These are phyloP conservation scores for Heliconius sara DNA, from an alignment of 2,888 invertebrate genomes.

Conservation along the genomic window DNA sequence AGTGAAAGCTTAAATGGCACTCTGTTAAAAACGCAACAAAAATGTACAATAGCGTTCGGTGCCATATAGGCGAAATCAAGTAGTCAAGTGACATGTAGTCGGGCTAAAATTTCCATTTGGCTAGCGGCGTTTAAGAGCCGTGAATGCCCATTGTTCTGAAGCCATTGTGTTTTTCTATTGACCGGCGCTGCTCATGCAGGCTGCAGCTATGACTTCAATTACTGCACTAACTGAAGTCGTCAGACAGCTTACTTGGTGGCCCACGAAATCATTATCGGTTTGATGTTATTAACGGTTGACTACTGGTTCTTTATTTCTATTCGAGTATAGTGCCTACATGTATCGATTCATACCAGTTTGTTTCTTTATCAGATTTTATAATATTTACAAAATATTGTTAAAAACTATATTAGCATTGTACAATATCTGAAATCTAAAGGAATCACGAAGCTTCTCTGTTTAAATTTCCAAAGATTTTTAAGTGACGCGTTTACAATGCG, in stretches of 20 bases:
- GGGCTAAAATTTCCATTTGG: constrained; percentile 79
- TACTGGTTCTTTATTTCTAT: not conserved
- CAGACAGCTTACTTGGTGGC: constrained; percentile 37
- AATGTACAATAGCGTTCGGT: constrained; percentile 47
- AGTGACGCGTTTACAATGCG: too few relatives aligned
- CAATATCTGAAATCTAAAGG: too few relatives aligned
- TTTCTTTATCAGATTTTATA: not conserved
- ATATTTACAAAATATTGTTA: not conserved
- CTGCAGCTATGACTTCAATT: constrained; percentile 62
- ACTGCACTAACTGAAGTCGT: constrained; percentile 65
- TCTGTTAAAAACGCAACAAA: constrained; percentile 40
- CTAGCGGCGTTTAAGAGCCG: constrained; percentile 74
- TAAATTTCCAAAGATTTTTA: too few relatives aligned
- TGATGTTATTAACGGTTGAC: not conserved
- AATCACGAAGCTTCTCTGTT: too few relatives aligned
- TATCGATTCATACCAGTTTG: not conserved
- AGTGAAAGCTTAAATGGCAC: constrained; percentile 33
- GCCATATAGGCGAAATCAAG: constrained; percentile 59
- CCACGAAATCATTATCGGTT: not conserved
- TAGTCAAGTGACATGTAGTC: constrained; percentile 63
- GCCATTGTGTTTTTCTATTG: constrained; percentile 80
- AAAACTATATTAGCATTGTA: too few relatives aligned
- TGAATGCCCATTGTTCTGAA: constrained; percentile 71
- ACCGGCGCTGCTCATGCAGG: constrained; percentile 64
- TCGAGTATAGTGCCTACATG: not conserved